phyloP scores from a whole-genome alignment of 2,797 vertebrate species.

The Tapera naevia region DNA sequence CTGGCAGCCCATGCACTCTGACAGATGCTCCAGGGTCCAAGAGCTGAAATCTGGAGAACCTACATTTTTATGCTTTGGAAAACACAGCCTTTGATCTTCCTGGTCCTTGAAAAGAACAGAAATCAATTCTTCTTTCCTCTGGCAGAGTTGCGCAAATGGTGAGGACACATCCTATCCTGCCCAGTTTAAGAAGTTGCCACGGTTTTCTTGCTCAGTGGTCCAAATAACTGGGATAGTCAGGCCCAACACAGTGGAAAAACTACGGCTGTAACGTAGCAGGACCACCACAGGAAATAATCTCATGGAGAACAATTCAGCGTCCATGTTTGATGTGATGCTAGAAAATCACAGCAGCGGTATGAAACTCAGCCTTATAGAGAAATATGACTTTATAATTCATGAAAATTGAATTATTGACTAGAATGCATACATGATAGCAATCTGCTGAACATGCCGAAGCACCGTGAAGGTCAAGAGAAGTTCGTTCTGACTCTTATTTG shows the following conservation, averaged over 20 bases:
- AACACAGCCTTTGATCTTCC: background rate
- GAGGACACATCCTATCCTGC: background rate
- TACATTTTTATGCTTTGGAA: background rate
- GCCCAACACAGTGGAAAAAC: background rate
- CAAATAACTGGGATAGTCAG: background rate
- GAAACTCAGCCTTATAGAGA: background rate
- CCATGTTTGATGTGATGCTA: background rate
- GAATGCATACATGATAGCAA: background rate
- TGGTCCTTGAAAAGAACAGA: background rate
- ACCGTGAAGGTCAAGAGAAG: background rate
- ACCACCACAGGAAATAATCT: background rate
- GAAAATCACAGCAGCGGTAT: slow-evolving; percentile 6
- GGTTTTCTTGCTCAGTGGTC: background rate
- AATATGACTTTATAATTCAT: slow-evolving; percentile 13
- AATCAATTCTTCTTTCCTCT: background rate
- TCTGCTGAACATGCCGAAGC: background rate
- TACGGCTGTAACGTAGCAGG: background rate
- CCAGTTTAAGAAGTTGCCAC: background rate
- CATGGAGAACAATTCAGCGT: background rate
- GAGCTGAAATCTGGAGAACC: background rate
- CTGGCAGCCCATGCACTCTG: background rate
- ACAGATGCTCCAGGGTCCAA: background rate
- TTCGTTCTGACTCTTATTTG: background rate
- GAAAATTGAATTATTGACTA: slow-evolving; percentile 12
- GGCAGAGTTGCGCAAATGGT: background rate